Percentiles rank a stretch among this genome's conserved stretches.
phyloP scores from a whole-genome alignment of 2,113 vertebrate genomes.

The Aspiorhynchus laticeps region DNA sequence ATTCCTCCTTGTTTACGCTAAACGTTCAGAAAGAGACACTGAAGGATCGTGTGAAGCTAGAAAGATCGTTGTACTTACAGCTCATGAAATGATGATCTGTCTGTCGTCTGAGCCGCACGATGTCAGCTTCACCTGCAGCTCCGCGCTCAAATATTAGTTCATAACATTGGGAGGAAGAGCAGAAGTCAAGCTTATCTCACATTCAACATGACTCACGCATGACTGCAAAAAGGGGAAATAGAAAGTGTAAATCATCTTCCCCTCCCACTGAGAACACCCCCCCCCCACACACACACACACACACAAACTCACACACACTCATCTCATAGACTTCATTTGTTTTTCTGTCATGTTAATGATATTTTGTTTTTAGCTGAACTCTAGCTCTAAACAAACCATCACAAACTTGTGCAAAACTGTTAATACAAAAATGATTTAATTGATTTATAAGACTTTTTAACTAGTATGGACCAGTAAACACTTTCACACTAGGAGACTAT shows the following conservation, averaged over 20 bases:
- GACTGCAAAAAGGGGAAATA: conserved; percentile 27
- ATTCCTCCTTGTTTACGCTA: neutral
- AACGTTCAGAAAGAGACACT: neutral
- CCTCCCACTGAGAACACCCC: neutral
- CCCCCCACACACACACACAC: neutral
- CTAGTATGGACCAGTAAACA: too few relatives aligned
- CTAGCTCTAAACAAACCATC: too few relatives aligned
- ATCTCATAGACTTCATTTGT: neutral
- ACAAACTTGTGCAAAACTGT: too few relatives aligned
- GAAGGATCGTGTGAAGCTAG: neutral
- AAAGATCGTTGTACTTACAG: conserved; percentile 4
- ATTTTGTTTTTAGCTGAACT: too few relatives aligned
- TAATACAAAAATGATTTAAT: too few relatives aligned
- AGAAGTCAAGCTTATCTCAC: neutral
- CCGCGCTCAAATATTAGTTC: neutral
- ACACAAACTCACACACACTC: neutral
- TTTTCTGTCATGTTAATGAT: too few relatives aligned
- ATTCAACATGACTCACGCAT: neutral
- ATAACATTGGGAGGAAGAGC: neutral
- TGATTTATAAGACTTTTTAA: too few relatives aligned
- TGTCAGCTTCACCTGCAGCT: neutral
- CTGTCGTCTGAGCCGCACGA: neutral
- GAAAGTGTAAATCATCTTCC: conserved; percentile 1
- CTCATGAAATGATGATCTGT: conserved; percentile 2
- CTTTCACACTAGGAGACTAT: too few relatives aligned